A percentile compares a stretch with the other conserved stretches of the same genome.
These are phyloP conservation scores for Hypena proboscidalis DNA, from an alignment of 2,888 invertebrate species.

Conservation along the genomic window DNA sequence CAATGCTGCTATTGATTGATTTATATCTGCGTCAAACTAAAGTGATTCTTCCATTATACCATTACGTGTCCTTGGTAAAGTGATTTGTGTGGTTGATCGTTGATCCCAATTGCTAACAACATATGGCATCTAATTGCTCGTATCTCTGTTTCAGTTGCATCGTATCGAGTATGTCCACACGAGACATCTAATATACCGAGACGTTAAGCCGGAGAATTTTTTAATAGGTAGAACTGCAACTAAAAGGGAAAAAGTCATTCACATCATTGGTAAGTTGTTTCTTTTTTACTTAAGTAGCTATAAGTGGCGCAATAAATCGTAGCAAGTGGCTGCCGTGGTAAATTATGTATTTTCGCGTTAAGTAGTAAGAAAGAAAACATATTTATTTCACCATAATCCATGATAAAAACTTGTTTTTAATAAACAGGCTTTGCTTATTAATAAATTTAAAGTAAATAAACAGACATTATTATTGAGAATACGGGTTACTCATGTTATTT, in stretches of 20 bases:
- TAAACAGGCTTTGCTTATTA: no score
- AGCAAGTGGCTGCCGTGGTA: no score
- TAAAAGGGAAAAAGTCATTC: constrained; percentile 99
- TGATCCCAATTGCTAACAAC: constrained; percentile 30
- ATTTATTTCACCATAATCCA: no score
- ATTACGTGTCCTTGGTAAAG: constrained; percentile 22
- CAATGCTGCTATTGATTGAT: constrained; percentile 2
- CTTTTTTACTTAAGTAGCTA: no score
- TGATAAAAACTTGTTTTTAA: no score
- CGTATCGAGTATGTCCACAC: constrained; percentile 99
- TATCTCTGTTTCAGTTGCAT: constrained; percentile 90
- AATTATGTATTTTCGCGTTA: no score
- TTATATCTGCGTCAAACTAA: constrained; percentile 9
- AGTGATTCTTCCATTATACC: constrained; percentile 19
- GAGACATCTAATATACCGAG: constrained; percentile 99
- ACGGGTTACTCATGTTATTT: no score
- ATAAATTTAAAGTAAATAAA: no score
- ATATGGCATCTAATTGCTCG: constrained; percentile 22
- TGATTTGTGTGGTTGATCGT: constrained; percentile 13
- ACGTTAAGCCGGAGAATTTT: constrained; percentile 99
- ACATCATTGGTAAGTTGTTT: constrained; percentile 94
- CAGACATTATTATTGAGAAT: no score
- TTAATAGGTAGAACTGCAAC: constrained; percentile 98
- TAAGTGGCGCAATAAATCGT: no score
- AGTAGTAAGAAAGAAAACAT: no score